Conservation (phyloP, 2,113 vertebrate species). For the Sapayoa aenigma region DNA sequence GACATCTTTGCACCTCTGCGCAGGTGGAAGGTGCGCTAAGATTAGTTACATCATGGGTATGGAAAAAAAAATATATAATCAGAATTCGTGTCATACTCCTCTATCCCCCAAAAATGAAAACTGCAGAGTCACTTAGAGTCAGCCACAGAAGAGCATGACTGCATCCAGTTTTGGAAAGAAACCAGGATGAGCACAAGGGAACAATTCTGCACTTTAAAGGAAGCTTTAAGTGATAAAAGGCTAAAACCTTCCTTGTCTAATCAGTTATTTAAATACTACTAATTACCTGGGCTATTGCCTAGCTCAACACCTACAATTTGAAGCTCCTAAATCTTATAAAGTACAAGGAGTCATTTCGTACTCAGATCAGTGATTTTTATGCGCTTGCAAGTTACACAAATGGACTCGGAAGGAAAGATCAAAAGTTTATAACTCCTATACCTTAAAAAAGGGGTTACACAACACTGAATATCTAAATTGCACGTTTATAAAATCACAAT, state of each 20-base stretch:
- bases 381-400: background rate
- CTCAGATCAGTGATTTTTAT: background rate
- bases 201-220: background rate
- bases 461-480: background rate
- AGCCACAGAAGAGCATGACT: background rate
- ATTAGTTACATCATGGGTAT: background rate
- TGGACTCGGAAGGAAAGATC: background rate
- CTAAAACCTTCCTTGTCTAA: background rate
- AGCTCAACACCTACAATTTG: background rate
- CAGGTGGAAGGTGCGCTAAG: background rate
- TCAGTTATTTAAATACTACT: slow-evolving; percentile 30
- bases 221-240: background rate
- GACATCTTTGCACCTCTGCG: background rate
- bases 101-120: background rate
- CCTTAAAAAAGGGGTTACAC: background rate
- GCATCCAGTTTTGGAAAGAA: background rate
- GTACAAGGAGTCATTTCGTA: background rate
- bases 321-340: background rate
- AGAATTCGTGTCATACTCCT: background rate
- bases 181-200: background rate
- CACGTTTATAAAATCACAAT: background rate
- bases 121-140: background rate
- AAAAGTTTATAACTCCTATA: background rate
- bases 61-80: background rate
- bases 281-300: background rate